A percentile compares a stretch with the other conserved stretches of the same genome.
Conservation (phyloP, 2,888 invertebrate genomes). For the Pheosia gnoma region DNA sequence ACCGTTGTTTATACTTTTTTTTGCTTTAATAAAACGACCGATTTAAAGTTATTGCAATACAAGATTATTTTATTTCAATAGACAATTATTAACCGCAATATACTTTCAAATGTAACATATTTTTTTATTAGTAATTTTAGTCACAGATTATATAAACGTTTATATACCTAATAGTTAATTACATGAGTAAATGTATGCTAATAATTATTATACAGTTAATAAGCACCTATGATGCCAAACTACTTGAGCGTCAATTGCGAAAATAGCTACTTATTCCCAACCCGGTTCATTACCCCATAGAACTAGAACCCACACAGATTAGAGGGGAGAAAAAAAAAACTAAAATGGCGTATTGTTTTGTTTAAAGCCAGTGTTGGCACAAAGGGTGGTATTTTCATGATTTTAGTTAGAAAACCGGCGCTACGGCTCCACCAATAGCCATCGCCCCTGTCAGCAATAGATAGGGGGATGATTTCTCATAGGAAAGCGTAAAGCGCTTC, state of each 20-base stretch:
- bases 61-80: background rate
- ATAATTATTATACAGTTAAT: conserved; percentile 20
- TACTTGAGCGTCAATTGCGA: conserved; percentile 45
- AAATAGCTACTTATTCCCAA: conserved; percentile 41
- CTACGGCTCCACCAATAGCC: conserved; percentile 64
- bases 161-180: background rate
- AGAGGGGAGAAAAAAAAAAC: conserved; percentile 58
- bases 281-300: conserved; percentile 66
- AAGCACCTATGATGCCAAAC: conserved; percentile 32
- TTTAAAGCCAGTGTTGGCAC: conserved; percentile 67
- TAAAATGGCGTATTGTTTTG: conserved; percentile 75
- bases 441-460: conserved; percentile 61
- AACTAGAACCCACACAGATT: conserved; percentile 67
- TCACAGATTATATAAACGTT: background rate
- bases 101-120: background rate
- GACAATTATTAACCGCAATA: background rate
- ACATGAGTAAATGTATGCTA: conserved; percentile 20
- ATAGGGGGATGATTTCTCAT: conserved; percentile 64
- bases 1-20: no score
- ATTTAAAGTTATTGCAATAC: background rate
- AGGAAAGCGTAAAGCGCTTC: conserved; percentile 68
- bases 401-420: conserved; percentile 66
- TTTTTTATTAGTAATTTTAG: background rate
- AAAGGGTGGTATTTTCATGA: conserved; percentile 73
- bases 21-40: no score